phyloP scores from a whole-genome alignment of 2,113 vertebrate genomes.

The Alosa alosa region DNA sequence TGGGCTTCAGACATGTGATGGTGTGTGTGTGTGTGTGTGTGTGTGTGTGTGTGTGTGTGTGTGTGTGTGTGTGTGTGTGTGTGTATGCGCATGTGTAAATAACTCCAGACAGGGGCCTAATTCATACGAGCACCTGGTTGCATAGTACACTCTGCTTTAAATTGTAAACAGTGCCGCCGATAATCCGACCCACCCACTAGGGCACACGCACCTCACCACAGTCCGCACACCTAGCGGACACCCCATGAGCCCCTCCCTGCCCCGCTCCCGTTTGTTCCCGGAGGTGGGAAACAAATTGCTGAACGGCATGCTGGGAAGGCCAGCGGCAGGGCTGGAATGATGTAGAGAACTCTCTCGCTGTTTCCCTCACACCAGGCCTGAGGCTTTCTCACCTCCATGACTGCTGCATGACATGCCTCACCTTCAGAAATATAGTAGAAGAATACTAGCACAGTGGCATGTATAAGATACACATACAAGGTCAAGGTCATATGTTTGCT shows the following conservation, averaged over 20 bases:
- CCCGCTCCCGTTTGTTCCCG: not conserved
- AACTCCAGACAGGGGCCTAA: not conserved
- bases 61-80: constrained; percentile 11
- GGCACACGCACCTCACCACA: not conserved
- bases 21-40: not conserved
- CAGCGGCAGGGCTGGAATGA: constrained; percentile 30
- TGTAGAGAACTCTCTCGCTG: constrained; percentile 36
- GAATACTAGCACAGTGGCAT: no score
- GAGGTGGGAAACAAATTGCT: constrained; percentile 25
- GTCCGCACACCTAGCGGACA: not conserved
- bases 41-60: constrained; percentile 17
- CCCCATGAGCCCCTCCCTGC: not conserved
- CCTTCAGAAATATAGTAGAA: no score
- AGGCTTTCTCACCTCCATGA: not conserved
- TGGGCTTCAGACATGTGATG: not conserved
- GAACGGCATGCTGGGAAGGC: constrained; percentile 33
- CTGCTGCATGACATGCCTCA: no score
- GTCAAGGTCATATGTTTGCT: not conserved
- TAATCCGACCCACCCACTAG: not conserved
- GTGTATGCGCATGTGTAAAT: not conserved
- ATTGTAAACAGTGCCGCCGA: not conserved
- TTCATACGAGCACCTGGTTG: not conserved
- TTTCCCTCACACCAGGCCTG: not conserved
- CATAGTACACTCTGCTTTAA: not conserved
- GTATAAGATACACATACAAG: no score